Evolutionary conservation across 2,888 invertebrate species (phyloP).

Genomic region (Scaptomyza parva): DNA sequence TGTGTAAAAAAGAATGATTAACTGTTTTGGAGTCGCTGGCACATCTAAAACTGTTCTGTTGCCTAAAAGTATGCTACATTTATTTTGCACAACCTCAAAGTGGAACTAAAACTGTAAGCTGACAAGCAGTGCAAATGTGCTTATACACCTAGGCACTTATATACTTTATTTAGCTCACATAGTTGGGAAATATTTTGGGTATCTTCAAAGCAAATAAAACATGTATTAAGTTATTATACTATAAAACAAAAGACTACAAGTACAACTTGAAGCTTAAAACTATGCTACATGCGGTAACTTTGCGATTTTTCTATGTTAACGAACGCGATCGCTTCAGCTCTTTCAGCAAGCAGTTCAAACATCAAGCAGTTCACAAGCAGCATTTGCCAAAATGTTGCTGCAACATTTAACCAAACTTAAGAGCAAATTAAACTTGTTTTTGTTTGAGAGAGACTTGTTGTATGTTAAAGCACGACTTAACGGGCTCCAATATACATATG

Average conservation of each 20-base stretch:
- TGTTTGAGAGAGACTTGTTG: slow-evolving; percentile 26
- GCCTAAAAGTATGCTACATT: slow-evolving; percentile 37
- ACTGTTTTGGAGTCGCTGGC: background rate
- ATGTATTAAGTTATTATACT: too few relatives aligned
- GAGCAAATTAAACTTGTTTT: slow-evolving; percentile 57
- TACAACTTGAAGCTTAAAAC: background rate
- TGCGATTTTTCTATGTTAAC: too few relatives aligned
- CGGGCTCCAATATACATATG: slow-evolving; percentile 20
- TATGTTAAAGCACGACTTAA: slow-evolving; percentile 3
- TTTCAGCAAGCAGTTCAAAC: slow-evolving; percentile 9
- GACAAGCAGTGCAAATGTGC: background rate
- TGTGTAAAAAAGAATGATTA: too few relatives aligned
- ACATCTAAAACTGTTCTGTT: background rate
- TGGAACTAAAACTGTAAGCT: background rate
- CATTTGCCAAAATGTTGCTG: slow-evolving; percentile 48
- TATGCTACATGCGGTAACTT: background rate
- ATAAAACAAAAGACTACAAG: too few relatives aligned
- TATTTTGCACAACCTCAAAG: background rate
- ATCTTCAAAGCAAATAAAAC: too few relatives aligned
- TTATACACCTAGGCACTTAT: too few relatives aligned
- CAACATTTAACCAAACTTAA: slow-evolving; percentile 52
- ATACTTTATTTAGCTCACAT: too few relatives aligned
- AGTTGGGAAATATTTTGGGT: too few relatives aligned
- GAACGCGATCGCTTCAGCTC: slow-evolving; percentile 21
- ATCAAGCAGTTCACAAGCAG: slow-evolving; percentile 21